Base-by-base conservation (phyloP, 1,140 invertebrate genomes). In the Vanessa atalanta region DNA sequence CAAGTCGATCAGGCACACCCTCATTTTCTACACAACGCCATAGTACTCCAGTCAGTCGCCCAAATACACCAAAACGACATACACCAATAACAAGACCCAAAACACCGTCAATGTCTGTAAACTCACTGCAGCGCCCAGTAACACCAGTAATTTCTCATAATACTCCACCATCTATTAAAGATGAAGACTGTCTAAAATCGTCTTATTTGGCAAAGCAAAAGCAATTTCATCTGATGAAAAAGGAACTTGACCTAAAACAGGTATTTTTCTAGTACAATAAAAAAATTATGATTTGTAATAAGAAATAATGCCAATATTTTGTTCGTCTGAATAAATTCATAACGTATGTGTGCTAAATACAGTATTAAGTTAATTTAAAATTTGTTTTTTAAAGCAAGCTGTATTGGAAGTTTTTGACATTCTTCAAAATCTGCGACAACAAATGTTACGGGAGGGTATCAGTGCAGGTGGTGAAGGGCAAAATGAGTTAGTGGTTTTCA, bases 221-320 rank as follows among this genome's bases (percentile, higher is more conserved):
- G 67, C 83, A 88, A 74, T 92, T 88, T 76, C 81, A 85, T 20
- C 63, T 53, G 20, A 76, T 92, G 82, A 92, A 92, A 74, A 92
- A 86, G 60, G 89, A 92, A 72, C 76, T 92, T 13, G 90, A 92
- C 65, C 60, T 90, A 13, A 92, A 91, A 80, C 90, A 92, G 80
- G 90, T 91, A 81, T 26, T 51, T 53, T 66, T 26, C 15, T 63
- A 72, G 23, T 63, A 50, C 13, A 43, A 43, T 7, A 43, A 43
- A 43, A 43, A 37, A 37, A 37, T 37, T 37, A 37, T 20, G 20
- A 20, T 20, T 20, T 20, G 20, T 20, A 20, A 20, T 20, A 20
- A 20, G 7, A 37, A 37, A 37, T 37, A 50, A 50, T 50, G 11
- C 48, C 2, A 50, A 15, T 50, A 50, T 50, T 20, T 0, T 20